Conservation (phyloP, 2,888 invertebrate species). For the Nipponacmea schrenckii region DNA sequence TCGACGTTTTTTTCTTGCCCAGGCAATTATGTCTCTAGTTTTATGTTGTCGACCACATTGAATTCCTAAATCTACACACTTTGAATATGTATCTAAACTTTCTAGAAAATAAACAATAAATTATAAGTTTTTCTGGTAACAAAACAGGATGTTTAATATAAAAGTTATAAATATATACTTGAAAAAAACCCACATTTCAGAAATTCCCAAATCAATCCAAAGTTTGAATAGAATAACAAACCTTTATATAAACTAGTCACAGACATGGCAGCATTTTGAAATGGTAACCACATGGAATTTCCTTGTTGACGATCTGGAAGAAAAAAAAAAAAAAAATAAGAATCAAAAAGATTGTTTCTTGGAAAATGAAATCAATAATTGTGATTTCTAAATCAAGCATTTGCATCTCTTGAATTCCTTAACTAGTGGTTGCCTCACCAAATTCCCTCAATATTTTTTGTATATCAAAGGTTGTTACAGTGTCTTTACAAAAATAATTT, state of each 20-base stretch:
- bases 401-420: no score
- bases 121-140: background rate
- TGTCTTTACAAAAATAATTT: no score
- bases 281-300: constrained; percentile 75
- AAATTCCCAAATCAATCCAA: background rate
- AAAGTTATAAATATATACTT: background rate
- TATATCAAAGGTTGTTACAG: no score
- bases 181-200: background rate
- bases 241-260: constrained; percentile 83
- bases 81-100: constrained; percentile 78
- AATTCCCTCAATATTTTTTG: no score
- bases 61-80: constrained; percentile 77
- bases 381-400: no score
- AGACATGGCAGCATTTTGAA: constrained; percentile 83
- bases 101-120: constrained; percentile 70
- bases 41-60: constrained; percentile 80
- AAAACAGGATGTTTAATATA: background rate
- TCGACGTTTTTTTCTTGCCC: constrained; percentile 78
- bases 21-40: constrained; percentile 80
- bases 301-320: constrained; percentile 54
- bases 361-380: no score
- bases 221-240: background rate
- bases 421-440: no score
- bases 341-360: background rate
- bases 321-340: constrained; percentile 16